A percentile compares a stretch with the other conserved stretches of the same genome.
These are phyloP conservation scores for Drosophila phalerata DNA, from an alignment of 2,888 invertebrate genomes.

Conservation along the genomic window DNA sequence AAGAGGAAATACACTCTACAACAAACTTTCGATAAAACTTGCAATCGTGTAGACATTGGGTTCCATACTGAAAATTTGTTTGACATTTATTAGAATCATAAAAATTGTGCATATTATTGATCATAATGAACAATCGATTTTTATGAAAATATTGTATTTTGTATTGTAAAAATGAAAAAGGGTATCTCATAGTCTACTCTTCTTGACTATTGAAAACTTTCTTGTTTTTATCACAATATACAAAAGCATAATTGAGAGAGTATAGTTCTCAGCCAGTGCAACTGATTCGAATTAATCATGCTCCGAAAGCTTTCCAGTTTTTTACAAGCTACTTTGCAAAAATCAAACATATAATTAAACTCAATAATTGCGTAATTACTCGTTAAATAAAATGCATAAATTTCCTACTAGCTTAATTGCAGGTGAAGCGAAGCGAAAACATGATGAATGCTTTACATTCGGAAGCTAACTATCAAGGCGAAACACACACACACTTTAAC, in stretches of 20 bases:
- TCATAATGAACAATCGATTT: background rate
- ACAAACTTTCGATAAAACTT: background rate
- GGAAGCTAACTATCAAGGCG: slow-evolving; percentile 25
- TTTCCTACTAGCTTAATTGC: slow-evolving; percentile 1
- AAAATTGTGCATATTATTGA: background rate
- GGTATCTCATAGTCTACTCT: background rate
- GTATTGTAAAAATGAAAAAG: background rate
- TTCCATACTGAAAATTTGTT: background rate
- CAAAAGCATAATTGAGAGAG: background rate
- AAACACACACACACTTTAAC: background rate
- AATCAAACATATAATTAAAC: background rate
- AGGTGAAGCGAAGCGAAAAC: slow-evolving; percentile 1
- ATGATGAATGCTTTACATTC: slow-evolving; percentile 31
- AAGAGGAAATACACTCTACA: background rate
- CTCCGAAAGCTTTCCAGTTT: background rate
- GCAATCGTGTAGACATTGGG: background rate
- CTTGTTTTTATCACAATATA: background rate
- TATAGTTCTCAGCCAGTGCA: background rate
- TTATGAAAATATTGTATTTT: background rate
- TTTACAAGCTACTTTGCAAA: background rate
- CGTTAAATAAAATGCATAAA: too few species aligned
- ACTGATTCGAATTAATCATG: background rate
- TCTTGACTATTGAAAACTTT: background rate
- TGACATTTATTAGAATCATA: background rate
- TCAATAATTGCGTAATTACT: background rate